Evolutionary conservation across 2,888 invertebrate species (phyloP), one percentile per base, ranked within the genome.

Genomic region (Amiota mariae): DNA sequence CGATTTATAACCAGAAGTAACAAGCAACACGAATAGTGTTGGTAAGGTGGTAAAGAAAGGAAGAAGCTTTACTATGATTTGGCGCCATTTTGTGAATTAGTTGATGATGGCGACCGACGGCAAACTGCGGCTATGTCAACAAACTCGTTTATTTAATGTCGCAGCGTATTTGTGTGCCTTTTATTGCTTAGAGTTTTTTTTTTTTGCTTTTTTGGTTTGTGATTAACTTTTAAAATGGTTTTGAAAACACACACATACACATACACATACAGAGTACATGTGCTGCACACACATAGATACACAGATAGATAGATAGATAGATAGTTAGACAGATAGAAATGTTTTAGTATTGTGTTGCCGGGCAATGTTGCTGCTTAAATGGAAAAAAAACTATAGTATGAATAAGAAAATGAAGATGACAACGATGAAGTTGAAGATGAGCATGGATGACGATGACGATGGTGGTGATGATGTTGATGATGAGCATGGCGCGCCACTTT

Each of bases 401-500:
- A 15, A 57, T 9, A 57, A 8, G 10, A 56, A 56, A n/a, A 56
- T 13, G 54, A 36, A 36, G 36, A 36, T 36, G 24, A 24, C 24
- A n/a, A n/a, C n/a, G n/a, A 56, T 13, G 54, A 36, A 36, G 36
- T 6, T 36, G 24, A 13, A 51, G 51, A 11, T 24, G 24, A 24
- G 24, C 10, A 36, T 12, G 11, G 63, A 20, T 24, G 20, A 46
- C 63, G 51, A 20, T 68, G 51, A 20, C 54, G 51, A 24, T 13
- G 20, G 13, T 66, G 47, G 18, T 48, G 66, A 15, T 47, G 15
- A 48, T 48, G 67, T 11, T 48, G 66, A 18, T 49, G 66, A 66
- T 66, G 48, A 48, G 48, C 48, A 66, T 81, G 86, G 82, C 85
- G 85, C 86, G 86, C 81, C 86, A 83, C 77, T 85, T 83, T 85